Conservation (phyloP, 2,797 vertebrate species). For the Scolopax bukidnonensis region DNA sequence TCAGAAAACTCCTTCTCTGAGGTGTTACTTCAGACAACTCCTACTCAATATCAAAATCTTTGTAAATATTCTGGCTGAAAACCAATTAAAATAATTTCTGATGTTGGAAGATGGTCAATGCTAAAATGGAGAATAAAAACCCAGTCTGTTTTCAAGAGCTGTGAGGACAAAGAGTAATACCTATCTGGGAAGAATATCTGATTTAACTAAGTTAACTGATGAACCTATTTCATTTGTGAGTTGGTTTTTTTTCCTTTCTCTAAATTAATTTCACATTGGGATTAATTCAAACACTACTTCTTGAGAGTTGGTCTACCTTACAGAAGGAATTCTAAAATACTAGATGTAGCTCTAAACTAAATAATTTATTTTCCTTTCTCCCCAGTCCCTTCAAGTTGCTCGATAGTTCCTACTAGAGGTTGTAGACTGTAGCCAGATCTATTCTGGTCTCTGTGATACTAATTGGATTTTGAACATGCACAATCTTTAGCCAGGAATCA, state of each 20-base stretch:
- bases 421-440: not conserved
- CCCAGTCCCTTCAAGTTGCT: not conserved
- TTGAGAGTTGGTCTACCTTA: not conserved
- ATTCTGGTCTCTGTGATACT: not conserved
- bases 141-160: not conserved
- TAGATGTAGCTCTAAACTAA: not conserved
- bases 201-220: not conserved
- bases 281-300: not conserved
- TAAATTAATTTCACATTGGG: not conserved
- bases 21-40: not conserved
- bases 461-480: not conserved
- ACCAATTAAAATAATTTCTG: not conserved
- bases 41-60: not conserved
- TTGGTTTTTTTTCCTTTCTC: not conserved
- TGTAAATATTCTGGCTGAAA: not conserved
- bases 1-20: not conserved
- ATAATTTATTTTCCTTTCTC: not conserved
- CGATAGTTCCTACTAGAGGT: not conserved
- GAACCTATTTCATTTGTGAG: not conserved
- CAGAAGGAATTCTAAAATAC: not conserved
- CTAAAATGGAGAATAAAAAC: not conserved
- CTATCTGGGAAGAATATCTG: not conserved
- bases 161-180: not conserved
- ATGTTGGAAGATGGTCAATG: not conserved
- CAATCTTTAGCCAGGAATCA: not conserved